A percentile compares a stretch with the other conserved stretches of the same genome.
These are phyloP conservation scores for Cydia fagiglandana DNA, from an alignment of 1,140 invertebrate species.

Conservation along the genomic window DNA sequence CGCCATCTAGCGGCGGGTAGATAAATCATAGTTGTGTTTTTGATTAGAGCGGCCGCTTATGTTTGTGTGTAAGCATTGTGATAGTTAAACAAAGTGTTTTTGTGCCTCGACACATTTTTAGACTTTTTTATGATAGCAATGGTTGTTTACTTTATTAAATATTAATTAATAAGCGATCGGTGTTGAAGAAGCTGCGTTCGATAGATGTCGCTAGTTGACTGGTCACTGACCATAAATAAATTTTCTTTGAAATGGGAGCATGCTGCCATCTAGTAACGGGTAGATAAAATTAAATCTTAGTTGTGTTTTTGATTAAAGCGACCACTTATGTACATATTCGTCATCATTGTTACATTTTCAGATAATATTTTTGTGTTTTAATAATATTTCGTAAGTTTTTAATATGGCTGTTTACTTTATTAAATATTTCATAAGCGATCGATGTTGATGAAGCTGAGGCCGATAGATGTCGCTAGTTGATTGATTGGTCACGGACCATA, in stretches of 20 bases:
- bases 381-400: too few relatives aligned
- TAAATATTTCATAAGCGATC: too few relatives aligned
- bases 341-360: too few relatives aligned
- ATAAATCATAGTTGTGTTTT: conserved; percentile 52
- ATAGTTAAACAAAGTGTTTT: too few relatives aligned
- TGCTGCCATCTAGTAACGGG: conserved; percentile 23
- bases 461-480: neutral
- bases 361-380: too few relatives aligned
- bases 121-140: neutral
- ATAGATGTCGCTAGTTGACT: neutral
- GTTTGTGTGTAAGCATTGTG: neutral
- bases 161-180: neutral
- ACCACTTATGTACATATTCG: too few relatives aligned
- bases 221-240: neutral
- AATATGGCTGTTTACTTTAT: too few relatives aligned
- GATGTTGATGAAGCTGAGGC: too few relatives aligned
- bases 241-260: neutral
- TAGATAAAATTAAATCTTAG: neutral
- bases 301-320: conserved; percentile 44
- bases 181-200: neutral
- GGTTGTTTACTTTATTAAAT: too few relatives aligned
- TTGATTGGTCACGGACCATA: neutral
- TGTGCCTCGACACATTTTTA: neutral
- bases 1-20: conserved; percentile 66
- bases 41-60: conserved; percentile 40